Percentiles rank a stretch among this genome's conserved stretches.
Evolutionary conservation across 2,888 invertebrate species (phyloP).

Genomic region (Autographa gamma): DNA sequence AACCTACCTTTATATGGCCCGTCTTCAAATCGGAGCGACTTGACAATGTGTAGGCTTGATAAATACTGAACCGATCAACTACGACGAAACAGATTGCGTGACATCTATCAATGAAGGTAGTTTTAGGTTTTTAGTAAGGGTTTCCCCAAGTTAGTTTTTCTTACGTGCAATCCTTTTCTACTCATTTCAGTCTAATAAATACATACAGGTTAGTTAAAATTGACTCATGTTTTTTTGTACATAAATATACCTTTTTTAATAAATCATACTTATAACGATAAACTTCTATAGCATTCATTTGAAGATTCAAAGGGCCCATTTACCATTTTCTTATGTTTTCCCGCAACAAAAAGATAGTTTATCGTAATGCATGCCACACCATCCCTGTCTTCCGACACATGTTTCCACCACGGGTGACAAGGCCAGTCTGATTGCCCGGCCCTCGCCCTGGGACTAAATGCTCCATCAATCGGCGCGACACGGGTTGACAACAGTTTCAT

Average conservation of each 20-base stretch:
- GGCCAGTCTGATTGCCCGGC: slow-evolving; percentile 50
- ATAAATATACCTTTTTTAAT: no score
- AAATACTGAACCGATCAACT: slow-evolving; percentile 43
- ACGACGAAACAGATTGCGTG: slow-evolving; percentile 37
- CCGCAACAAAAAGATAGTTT: not conserved
- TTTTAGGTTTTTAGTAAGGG: slow-evolving; percentile 43
- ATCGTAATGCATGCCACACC: not conserved
- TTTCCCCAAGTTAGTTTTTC: slow-evolving; percentile 22
- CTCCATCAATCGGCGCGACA: slow-evolving; percentile 49
- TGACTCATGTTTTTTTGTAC: no score
- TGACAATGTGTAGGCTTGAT: slow-evolving; percentile 42
- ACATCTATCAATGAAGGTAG: slow-evolving; percentile 50
- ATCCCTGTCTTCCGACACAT: slow-evolving; percentile 20
- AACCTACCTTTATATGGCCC: slow-evolving; percentile 10
- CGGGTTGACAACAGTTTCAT: slow-evolving; percentile 39
- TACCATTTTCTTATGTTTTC: not conserved
- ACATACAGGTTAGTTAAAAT: no score
- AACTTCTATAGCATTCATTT: not conserved
- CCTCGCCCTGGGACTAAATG: slow-evolving; percentile 41
- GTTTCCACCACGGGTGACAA: slow-evolving; percentile 48
- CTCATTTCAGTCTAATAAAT: slow-evolving; percentile 14
- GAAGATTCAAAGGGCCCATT: not conserved
- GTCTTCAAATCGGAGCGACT: slow-evolving; percentile 19
- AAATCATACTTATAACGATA: not conserved
- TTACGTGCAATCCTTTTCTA: slow-evolving; percentile 5